Conservation (phyloP, 1,140 invertebrate species). For the Caligus rogercresseyi region DNA sequence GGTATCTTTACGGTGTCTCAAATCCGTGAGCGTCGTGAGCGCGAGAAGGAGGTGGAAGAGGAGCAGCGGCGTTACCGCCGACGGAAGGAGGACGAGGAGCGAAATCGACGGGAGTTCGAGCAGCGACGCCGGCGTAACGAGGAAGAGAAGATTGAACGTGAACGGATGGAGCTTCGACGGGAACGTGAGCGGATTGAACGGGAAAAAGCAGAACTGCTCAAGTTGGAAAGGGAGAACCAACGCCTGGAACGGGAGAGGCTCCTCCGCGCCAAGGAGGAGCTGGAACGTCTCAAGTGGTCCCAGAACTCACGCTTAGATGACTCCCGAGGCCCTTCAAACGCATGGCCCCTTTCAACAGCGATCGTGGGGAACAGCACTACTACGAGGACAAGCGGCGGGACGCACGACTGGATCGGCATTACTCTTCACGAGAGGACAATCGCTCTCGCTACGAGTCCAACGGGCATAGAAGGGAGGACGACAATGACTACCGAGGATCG, state of each 20-base stretch:
- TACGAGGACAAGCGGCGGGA: background rate
- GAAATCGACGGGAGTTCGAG: conserved; percentile 25
- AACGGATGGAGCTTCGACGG: conserved; percentile 27
- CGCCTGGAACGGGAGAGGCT: conserved; percentile 27
- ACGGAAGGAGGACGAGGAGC: conserved; percentile 24
- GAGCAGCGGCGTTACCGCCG: conserved; percentile 24
- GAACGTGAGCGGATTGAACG: conserved; percentile 29
- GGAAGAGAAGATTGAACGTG: conserved; percentile 27
- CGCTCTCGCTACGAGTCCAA: background rate
- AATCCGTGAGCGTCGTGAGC: conserved; percentile 25
- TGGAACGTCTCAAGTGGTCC: conserved; percentile 22
- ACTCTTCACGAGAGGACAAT: background rate
- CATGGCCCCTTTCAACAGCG: background rate
- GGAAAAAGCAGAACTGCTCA: conserved; percentile 27
- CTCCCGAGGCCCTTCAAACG: background rate
- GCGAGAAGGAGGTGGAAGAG: conserved; percentile 22
- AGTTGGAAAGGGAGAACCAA: conserved; percentile 27
- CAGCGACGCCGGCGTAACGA: conserved; percentile 25
- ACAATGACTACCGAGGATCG: background rate
- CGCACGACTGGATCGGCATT: background rate
- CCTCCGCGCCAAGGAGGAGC: conserved; percentile 28
- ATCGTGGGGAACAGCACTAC: background rate
- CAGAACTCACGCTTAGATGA: conserved; percentile 5
- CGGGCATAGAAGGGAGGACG: background rate
- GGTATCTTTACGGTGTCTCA: conserved; percentile 16